Percentiles rank a stretch among this genome's conserved stretches.
Evolutionary conservation across 2,797 vertebrate species (phyloP).

Genomic region (Poecilia velifera): DNA sequence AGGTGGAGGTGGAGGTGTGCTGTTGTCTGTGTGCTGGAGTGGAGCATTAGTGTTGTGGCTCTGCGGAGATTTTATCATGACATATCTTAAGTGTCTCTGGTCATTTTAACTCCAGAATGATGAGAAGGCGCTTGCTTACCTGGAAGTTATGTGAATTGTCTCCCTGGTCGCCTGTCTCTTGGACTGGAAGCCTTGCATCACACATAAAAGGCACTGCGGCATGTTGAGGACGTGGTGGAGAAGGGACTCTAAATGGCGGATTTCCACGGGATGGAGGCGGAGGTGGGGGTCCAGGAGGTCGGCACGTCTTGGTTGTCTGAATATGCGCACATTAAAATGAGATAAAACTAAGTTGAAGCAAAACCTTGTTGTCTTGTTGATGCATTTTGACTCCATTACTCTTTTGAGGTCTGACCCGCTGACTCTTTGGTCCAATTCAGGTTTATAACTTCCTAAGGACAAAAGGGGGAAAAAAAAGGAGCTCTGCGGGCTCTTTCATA

Average conservation of each 20-base stretch:
- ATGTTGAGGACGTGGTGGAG: background rate
- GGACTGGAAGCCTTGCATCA: background rate
- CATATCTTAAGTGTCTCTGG: background rate
- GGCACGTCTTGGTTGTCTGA: slow-evolving; percentile 6
- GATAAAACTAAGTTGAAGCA: background rate
- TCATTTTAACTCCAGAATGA: background rate
- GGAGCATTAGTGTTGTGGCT: slow-evolving; percentile 8
- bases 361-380: background rate
- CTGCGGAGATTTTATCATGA: background rate
- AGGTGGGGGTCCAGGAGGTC: background rate
- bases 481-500: background rate
- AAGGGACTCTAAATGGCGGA: accelerated
- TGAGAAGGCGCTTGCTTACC: slow-evolving; percentile 20
- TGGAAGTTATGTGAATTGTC: background rate
- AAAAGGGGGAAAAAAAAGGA: background rate
- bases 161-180: slow-evolving; percentile 27
- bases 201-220: slow-evolving; percentile 36
- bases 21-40: background rate
- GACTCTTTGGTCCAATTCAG: background rate
- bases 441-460: background rate
- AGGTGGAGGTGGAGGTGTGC: background rate
- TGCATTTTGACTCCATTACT: background rate
- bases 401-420: background rate
- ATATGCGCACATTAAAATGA: background rate
- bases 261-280: background rate